These are phyloP conservation scores for Acrocyrtus sp. DNA, from an alignment of 2,888 invertebrate genomes.

Conservation along the genomic window DNA sequence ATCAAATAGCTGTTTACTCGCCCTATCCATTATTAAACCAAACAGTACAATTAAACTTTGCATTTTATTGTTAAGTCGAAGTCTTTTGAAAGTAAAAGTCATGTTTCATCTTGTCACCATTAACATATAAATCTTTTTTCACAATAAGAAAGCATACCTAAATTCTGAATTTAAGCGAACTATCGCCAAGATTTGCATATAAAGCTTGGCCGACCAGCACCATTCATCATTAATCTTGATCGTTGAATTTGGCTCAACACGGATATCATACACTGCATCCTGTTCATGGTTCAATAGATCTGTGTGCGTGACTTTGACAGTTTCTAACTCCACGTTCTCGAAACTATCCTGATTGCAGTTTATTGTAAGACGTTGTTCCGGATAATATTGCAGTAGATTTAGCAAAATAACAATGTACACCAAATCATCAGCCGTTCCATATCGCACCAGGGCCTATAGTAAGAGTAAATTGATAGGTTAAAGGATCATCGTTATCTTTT, in stretches of 20 bases:
- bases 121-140: too few relatives aligned
- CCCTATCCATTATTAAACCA: background rate
- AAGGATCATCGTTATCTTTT: too few relatives aligned
- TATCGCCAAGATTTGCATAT: slow-evolving; percentile 12
- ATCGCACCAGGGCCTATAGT: slow-evolving; percentile 9
- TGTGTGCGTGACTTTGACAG: background rate
- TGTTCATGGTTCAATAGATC: background rate
- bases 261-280: slow-evolving; percentile 6
- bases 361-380: slow-evolving; percentile 4
- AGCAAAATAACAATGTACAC: slow-evolving; percentile 14
- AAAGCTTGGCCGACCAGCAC: slow-evolving; percentile 18
- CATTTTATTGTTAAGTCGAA: too few relatives aligned
- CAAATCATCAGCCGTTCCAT: slow-evolving; percentile 22
- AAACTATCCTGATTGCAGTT: background rate
- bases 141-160: too few relatives aligned
- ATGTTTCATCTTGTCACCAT: too few relatives aligned
- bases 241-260: background rate
- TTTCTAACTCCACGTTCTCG: background rate
- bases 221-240: background rate
- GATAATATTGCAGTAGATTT: slow-evolving; percentile 15
- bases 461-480: background rate
- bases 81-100: background rate
- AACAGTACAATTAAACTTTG: too few relatives aligned
- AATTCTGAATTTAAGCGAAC: slow-evolving; percentile 28
- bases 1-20: slow-evolving; percentile 18